phyloP scores from a whole-genome alignment of 53 echinoderm and acorn worm species.

The Antedon mediterranea region DNA sequence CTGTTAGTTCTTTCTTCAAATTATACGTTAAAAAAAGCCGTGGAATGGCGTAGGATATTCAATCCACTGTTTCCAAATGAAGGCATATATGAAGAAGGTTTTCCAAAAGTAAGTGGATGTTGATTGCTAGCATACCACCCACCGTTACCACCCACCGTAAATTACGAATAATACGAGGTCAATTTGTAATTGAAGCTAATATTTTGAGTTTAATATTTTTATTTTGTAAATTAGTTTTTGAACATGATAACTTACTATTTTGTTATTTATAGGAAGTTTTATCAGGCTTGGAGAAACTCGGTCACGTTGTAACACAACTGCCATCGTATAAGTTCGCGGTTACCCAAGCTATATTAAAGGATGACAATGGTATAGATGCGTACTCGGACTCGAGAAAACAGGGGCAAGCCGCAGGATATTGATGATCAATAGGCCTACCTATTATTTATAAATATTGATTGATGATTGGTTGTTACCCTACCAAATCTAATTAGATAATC shows the following conservation, averaged over 20 bases:
- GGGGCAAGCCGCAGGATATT: constrained; percentile 6
- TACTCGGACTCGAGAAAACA: constrained; percentile 48
- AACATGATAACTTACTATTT: too few relatives aligned
- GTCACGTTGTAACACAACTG: constrained; percentile 26
- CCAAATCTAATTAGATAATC: too few relatives aligned
- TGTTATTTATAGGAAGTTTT: constrained; percentile 22
- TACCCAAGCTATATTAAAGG: constrained; percentile 29
- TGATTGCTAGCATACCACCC: too few relatives aligned
- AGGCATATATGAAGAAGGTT: neutral
- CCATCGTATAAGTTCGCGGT: too few relatives aligned
- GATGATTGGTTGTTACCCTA: too few relatives aligned
- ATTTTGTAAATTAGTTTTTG: too few relatives aligned
- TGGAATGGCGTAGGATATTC: neutral
- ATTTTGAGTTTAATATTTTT: too few relatives aligned
- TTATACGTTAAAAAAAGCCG: neutral
- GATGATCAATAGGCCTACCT: too few relatives aligned
- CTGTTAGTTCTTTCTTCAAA: neutral
- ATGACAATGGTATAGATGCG: constrained; percentile 10
- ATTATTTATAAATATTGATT: too few relatives aligned
- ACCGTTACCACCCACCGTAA: too few relatives aligned
- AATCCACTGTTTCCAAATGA: neutral
- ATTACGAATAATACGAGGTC: too few relatives aligned
- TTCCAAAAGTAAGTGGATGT: neutral
- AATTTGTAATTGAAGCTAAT: too few relatives aligned
- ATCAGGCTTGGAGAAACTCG: constrained; percentile 16